phyloP scores from a whole-genome alignment of 2,113 vertebrate species.

The Cryptomyrus ogoouensis region DNA sequence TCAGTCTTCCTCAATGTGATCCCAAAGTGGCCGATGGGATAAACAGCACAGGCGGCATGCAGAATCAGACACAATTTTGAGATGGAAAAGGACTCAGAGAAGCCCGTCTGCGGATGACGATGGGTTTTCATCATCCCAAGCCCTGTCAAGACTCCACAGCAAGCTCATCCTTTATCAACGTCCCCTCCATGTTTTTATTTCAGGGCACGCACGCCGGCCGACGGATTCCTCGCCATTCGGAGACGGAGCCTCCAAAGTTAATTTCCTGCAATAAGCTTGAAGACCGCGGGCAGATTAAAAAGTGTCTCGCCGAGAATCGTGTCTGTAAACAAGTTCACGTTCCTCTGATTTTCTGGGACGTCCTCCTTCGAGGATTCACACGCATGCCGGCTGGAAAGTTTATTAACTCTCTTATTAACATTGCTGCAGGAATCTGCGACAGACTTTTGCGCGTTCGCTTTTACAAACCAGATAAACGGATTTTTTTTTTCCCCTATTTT shows the following conservation, averaged over 20 bases:
- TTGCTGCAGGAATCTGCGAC: neutral
- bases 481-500: too few species aligned
- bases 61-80: neutral
- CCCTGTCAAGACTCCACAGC: neutral
- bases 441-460: neutral
- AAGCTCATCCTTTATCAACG: neutral
- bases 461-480: neutral
- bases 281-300: neutral
- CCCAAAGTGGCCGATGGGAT: neutral
- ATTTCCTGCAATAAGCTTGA: neutral
- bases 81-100: neutral
- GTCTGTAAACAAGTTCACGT: neutral
- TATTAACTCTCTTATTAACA: neutral
- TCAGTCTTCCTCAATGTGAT: neutral
- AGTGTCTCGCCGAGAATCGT: neutral
- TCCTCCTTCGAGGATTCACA: neutral
- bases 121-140: slow-evolving; percentile 8
- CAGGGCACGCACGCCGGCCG: neutral
- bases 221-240: neutral
- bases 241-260: neutral
- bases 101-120: neutral
- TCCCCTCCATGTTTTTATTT: neutral
- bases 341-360: neutral
- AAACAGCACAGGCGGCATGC: neutral
- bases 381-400: neutral